phyloP scores from a whole-genome alignment of 2,888 invertebrate species.

The Tupiocoris notatus region DNA sequence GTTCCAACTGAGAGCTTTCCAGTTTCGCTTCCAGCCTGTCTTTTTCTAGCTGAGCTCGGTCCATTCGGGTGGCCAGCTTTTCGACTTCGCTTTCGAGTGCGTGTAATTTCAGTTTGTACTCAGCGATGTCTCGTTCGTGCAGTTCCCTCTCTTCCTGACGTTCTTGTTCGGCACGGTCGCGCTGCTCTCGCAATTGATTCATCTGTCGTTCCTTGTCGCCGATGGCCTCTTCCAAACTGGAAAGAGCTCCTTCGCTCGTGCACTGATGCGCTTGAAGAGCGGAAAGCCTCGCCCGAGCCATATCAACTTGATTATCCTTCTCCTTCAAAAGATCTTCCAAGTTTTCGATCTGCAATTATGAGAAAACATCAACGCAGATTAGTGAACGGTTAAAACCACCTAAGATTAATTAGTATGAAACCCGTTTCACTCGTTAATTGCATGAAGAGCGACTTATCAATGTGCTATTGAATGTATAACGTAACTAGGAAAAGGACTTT shows the following conservation, averaged over 20 bases:
- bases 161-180: conserved; percentile 93
- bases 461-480: no score
- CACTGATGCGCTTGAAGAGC: conserved; percentile 95
- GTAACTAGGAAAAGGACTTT: no score
- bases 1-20: conserved; percentile 88
- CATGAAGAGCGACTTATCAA: no score
- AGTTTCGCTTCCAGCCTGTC: conserved; percentile 86
- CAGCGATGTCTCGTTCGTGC: conserved; percentile 82
- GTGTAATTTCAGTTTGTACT: conserved; percentile 92
- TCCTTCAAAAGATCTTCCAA: conserved; percentile 95
- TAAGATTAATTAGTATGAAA: no score
- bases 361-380: no score
- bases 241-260: conserved; percentile 87
- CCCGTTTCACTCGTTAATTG: no score
- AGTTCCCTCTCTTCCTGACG: conserved; percentile 90
- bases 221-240: conserved; percentile 91
- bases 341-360: conserved; percentile 78
- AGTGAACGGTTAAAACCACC: no score
- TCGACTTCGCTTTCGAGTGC: conserved; percentile 88
- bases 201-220: conserved; percentile 97
- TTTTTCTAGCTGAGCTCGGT: conserved; percentile 85
- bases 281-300: conserved; percentile 84
- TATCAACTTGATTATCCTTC: conserved; percentile 96
- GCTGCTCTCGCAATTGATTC: conserved; percentile 86
- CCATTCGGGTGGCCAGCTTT: conserved; percentile 80